A percentile compares a stretch with the other conserved stretches of the same genome.
Evolutionary conservation across 1,140 invertebrate genomes (phyloP).

Genomic region (Pomacea maculata): DNA sequence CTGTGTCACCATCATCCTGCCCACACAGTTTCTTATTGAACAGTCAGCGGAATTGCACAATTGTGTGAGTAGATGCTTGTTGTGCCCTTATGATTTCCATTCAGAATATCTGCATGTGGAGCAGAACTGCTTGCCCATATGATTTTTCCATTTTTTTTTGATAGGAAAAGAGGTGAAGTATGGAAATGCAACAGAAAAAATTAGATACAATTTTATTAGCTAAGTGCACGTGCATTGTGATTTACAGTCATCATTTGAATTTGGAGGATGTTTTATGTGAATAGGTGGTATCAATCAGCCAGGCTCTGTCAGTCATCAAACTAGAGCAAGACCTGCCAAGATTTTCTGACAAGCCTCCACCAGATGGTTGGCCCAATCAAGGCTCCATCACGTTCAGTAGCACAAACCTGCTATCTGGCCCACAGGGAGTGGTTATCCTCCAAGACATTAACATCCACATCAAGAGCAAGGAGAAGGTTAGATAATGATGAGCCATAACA

Average conservation of each 20-base stretch:
- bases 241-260: no score
- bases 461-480: conserved; percentile 73
- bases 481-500: neutral
- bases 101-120: neutral
- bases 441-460: conserved; percentile 78
- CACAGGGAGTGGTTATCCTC: conserved; percentile 73
- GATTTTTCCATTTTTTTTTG: neutral
- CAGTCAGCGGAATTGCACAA: conserved; percentile 82
- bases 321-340: conserved; percentile 72
- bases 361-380: conserved; percentile 70
- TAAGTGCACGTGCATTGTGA: no score
- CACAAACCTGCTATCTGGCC: conserved; percentile 73
- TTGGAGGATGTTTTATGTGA: no score
- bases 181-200: neutral
- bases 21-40: conserved; percentile 83
- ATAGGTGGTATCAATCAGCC: conserved; percentile 83
- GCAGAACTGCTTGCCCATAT: neutral
- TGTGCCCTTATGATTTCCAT: neutral
- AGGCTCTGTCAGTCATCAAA: conserved; percentile 78
- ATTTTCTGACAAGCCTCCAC: conserved; percentile 69
- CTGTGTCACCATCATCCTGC: conserved; percentile 75
- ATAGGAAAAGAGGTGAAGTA: neutral
- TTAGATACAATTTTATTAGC: no score
- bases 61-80: conserved; percentile 40
- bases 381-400: conserved; percentile 76